Base-by-base conservation (phyloP, 1,140 invertebrate genomes). In the Dryas iulia region DNA sequence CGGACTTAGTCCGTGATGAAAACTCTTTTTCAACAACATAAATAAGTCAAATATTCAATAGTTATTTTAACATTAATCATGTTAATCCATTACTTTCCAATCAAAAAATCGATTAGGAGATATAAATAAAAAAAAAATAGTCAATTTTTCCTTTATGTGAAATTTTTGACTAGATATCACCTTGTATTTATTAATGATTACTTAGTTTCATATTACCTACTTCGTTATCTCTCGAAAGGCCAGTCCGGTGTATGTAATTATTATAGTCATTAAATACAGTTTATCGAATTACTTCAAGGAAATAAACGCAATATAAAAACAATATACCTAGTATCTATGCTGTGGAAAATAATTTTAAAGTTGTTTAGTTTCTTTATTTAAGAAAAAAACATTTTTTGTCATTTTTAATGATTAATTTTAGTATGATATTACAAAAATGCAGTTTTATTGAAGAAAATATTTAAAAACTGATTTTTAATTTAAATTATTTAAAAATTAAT, bases 281-380 rank as follows among this genome's bases (percentile, higher is more conserved):
- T 77, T 73, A 79, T 77, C 67, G 77, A 77, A 78, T 82, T 79
- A 82, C 58, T 71, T 75, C 66, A 77, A 83, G 82, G 79, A 84
- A 84, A 85, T 74, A 67, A 21, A 28, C 39, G 14, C 39, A 47
- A 47, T 47, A 47, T 47, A 66, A 66, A 56, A 63, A 65, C 62
- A 35, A 33, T 65, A 47, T 47, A 47, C 39, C 18, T 47, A 21
- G 39, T 47, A 12, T 35, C 11, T 39, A n/a, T 14, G 6, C 33
- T 47, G n/a, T 47, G 39, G 18, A 47, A 47, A 47, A 47, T 47
- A 47, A 18, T 47, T 47, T 28, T 28, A n/a, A n/a, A 28, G 39
- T 47, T 10, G 3, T 1, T 18, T 3, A 1, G n/a, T 39, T 10
- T 47, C 0, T 21, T 21, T 21, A 10, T 47, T 18, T 3, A 47